Conservation (phyloP, 1,140 invertebrate species). For the Glossosoma conforme region DNA sequence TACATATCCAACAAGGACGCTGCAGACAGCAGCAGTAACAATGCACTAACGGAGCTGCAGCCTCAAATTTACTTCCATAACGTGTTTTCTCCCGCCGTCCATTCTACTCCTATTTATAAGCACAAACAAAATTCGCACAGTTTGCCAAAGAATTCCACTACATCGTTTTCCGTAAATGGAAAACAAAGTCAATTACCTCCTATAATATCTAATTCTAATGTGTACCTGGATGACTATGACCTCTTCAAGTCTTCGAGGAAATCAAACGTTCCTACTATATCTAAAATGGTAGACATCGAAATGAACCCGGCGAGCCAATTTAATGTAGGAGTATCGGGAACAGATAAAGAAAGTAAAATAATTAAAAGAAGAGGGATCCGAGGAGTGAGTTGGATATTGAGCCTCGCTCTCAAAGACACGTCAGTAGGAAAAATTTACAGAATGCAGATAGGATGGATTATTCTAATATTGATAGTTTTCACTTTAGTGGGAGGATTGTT, state of each 20-base stretch:
- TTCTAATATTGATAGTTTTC: conserved; percentile 23
- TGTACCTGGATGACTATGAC: conserved; percentile 24
- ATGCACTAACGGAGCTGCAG: conserved; percentile 11
- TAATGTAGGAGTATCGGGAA: not conserved
- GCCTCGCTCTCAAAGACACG: conserved; percentile 42
- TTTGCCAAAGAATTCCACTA: conserved; percentile 5
- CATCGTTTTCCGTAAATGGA: conserved; percentile 6
- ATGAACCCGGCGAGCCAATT: conserved; percentile 3
- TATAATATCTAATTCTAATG: conserved; percentile 11
- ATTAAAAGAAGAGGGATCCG: conserved; percentile 43
- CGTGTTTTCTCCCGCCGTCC: conserved; percentile 35
- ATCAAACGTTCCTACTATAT: conserved; percentile 43
- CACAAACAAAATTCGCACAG: conserved; percentile 14
- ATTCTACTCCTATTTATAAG: conserved; percentile 43
- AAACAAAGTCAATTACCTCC: conserved; percentile 8
- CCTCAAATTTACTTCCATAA: conserved; percentile 21
- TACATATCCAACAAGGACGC: conserved; percentile 19
- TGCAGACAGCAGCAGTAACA: conserved; percentile 9
- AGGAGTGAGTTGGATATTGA: conserved; percentile 44
- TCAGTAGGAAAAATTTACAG: conserved; percentile 32
- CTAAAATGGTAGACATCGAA: conserved; percentile 41
- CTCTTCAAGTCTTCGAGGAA: conserved; percentile 22
- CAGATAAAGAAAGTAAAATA: conserved; percentile 25
- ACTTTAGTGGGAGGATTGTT: conserved; percentile 20
- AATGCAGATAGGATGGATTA: conserved; percentile 26